phyloP scores from a whole-genome alignment of 1,140 invertebrate genomes.

The Eulimnadia texana region DNA sequence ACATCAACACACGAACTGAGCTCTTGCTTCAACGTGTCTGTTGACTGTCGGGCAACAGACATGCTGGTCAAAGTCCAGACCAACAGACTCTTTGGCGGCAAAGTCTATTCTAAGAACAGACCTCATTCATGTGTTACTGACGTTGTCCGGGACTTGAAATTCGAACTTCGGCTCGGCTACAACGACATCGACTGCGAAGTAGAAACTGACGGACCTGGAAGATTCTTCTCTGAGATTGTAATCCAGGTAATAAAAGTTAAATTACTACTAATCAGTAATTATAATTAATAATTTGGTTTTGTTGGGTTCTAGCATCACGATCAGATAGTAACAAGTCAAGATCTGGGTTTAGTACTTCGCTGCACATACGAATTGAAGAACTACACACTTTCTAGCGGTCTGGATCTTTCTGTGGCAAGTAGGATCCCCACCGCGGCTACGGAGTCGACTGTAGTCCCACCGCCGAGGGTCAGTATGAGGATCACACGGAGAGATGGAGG shows the following conservation, averaged over 20 bases:
- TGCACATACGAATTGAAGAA: constrained; percentile 38
- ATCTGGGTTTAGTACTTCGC: constrained; percentile 35
- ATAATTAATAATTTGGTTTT: background rate
- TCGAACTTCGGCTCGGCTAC: constrained; percentile 31
- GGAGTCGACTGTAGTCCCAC: constrained; percentile 33
- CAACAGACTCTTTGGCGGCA: constrained; percentile 37
- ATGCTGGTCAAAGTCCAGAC: constrained; percentile 36
- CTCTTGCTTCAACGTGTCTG: constrained; percentile 38
- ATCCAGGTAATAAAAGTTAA: constrained; percentile 23
- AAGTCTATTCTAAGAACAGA: constrained; percentile 35
- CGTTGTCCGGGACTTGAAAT: constrained; percentile 29
- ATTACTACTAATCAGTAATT: no score
- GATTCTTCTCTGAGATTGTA: constrained; percentile 29
- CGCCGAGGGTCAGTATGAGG: constrained; percentile 38
- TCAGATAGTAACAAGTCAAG: constrained; percentile 38
- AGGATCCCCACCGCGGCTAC: constrained; percentile 25
- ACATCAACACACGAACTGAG: constrained; percentile 35
- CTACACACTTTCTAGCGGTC: constrained; percentile 32
- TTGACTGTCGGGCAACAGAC: constrained; percentile 34
- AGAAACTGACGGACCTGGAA: constrained; percentile 29
- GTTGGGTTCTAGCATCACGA: constrained; percentile 34
- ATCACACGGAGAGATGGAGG: constrained; percentile 34
- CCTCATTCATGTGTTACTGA: constrained; percentile 37
- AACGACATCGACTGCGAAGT: constrained; percentile 32
- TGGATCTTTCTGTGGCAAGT: constrained; percentile 29